Evolutionary conservation across 1,140 invertebrate genomes (phyloP).

Genomic region (Diabrotica undecimpunctata): DNA sequence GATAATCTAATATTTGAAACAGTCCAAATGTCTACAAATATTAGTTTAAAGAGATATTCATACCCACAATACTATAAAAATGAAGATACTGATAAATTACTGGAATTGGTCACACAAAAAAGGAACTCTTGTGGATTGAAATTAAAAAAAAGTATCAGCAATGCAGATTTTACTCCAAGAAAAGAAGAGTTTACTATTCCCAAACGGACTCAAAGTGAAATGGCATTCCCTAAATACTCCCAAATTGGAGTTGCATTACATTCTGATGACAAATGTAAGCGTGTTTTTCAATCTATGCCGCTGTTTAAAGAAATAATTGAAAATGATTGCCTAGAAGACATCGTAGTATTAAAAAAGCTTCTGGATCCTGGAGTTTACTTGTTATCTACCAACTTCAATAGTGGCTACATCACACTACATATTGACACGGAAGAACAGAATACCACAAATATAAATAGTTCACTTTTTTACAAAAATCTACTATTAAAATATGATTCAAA

Average conservation of each 20-base stretch:
- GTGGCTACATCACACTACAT: not conserved
- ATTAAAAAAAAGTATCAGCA: conserved; percentile 8
- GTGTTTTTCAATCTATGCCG: not conserved
- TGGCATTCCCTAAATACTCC: too few relatives aligned
- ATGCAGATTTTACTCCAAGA: not conserved
- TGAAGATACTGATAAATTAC: too few relatives aligned
- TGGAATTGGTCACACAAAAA: too few relatives aligned
- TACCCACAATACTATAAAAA: too few relatives aligned
- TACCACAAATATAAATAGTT: too few relatives aligned
- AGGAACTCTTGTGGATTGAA: too few relatives aligned
- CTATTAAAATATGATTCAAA: not conserved
- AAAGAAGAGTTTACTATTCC: not conserved
- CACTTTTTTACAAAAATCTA: too few relatives aligned
- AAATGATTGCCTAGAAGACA: not conserved
- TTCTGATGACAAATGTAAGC: too few relatives aligned
- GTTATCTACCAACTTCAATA: not conserved
- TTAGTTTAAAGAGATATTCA: too few relatives aligned
- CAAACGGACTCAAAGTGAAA: not conserved
- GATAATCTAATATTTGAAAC: too few relatives aligned
- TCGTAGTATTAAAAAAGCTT: not conserved
- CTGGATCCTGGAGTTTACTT: not conserved
- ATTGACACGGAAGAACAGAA: not conserved
- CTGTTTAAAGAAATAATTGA: not conserved
- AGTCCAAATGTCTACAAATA: too few relatives aligned
- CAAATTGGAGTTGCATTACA: too few relatives aligned